Evolutionary conservation across 2,888 invertebrate species (phyloP).

Genomic region (Ceriagrion tenellum): DNA sequence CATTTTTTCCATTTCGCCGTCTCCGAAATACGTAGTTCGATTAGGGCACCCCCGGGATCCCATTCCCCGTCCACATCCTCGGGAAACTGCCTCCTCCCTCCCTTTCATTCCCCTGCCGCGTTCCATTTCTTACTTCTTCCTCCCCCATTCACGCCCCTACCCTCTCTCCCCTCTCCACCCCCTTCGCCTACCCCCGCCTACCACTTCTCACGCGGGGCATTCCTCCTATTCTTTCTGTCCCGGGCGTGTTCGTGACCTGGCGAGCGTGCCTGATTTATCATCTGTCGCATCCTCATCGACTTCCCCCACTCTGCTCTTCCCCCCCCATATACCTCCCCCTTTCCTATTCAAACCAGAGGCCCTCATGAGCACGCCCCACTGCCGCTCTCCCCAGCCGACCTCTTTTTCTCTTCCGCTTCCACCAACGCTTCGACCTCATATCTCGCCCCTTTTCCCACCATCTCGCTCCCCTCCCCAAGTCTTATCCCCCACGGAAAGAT

Average conservation of each 20-base stretch:
- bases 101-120: no score
- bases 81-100: no score
- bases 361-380: slow-evolving; percentile 1
- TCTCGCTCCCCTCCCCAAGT: background rate
- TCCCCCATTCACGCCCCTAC: no score
- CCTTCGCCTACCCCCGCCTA: background rate
- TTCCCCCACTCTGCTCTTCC: background rate
- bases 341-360: background rate
- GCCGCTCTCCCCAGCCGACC: slow-evolving; percentile 4
- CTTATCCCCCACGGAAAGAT: no score
- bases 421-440: background rate
- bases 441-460: background rate
- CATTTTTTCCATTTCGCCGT: no score
- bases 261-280: slow-evolving; percentile 61
- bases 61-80: background rate
- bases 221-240: slow-evolving; percentile 43
- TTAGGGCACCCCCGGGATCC: no score
- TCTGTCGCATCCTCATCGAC: slow-evolving; percentile 49
- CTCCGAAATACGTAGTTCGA: no score
- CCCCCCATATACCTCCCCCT: background rate
- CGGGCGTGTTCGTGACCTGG: slow-evolving; percentile 63
- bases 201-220: background rate
- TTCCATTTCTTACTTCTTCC: no score
- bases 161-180: background rate
- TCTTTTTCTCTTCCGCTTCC: background rate